Conservation (phyloP, 2,888 invertebrate species). For the Stomorhina lunata region DNA sequence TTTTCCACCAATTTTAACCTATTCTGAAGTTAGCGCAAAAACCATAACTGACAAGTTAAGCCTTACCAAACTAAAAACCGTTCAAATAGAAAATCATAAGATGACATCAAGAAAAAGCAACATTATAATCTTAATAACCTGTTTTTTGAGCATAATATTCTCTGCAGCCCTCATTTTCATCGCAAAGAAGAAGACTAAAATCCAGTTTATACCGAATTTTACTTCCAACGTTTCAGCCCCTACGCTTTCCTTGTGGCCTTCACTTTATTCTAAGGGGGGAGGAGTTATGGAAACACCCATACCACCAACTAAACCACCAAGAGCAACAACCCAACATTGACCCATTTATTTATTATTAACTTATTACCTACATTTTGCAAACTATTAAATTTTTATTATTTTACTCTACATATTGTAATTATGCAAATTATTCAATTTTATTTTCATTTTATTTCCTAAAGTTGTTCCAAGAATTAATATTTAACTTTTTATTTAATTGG, state of each 20-base stretch:
- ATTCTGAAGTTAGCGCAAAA: not conserved
- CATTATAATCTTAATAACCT: not conserved
- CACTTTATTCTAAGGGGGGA: conserved; percentile 16
- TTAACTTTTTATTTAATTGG: no score
- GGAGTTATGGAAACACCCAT: not conserved
- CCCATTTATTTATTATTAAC: no score
- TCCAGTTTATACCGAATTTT: not conserved
- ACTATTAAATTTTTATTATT: no score
- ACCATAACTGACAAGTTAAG: conserved; percentile 16
- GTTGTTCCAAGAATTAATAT: no score
- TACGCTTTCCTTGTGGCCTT: conserved; percentile 11
- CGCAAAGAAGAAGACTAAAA: not conserved
- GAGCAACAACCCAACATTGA: no score
- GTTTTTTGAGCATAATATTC: not conserved
- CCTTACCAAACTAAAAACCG: not conserved
- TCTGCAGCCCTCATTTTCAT: not conserved
- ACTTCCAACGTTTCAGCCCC: no score
- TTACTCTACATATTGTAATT: no score
- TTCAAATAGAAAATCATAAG: conserved; percentile 10
- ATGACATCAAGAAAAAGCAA: no score
- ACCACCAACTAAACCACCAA: no score
- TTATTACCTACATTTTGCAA: no score
- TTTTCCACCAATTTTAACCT: not conserved
- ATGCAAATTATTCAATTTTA: no score
- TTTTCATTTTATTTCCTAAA: no score